Percentiles rank a stretch among this genome's conserved stretches.
Evolutionary conservation across 1,140 invertebrate species (phyloP).

Genomic region (Metaphire vulgaris): DNA sequence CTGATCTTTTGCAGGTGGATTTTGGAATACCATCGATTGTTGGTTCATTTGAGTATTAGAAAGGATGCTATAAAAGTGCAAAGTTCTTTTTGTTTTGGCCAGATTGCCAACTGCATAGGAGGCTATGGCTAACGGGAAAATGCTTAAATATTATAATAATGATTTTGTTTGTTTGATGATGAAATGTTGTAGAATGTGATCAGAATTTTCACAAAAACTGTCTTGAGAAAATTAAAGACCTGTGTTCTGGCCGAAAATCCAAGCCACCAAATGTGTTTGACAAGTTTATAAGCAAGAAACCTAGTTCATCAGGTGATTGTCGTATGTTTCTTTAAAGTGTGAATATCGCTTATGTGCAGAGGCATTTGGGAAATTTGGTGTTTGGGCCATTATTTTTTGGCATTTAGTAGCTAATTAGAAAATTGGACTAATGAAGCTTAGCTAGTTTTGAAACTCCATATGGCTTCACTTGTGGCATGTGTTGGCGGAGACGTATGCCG

Average conservation of each 20-base stretch:
- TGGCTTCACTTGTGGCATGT: not conserved
- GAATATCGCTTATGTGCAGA: not conserved
- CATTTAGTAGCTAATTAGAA: too few species aligned
- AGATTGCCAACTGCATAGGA: too few species aligned
- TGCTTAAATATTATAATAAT: too few species aligned
- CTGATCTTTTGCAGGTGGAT: too few species aligned
- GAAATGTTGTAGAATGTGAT: not conserved
- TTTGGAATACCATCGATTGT: too few species aligned
- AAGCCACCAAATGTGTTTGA: not conserved
- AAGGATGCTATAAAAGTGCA: too few species aligned
- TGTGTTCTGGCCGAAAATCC: not conserved
- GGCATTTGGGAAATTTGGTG: not conserved
- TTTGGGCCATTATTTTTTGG: too few species aligned
- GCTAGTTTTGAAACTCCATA: not conserved
- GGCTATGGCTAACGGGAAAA: too few species aligned
- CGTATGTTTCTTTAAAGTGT: not conserved
- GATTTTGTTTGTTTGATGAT: not conserved
- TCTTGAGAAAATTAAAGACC: not conserved
- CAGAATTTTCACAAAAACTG: not conserved
- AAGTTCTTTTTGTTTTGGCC: too few species aligned
- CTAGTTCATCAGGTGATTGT: not conserved
- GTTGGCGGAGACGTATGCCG: too few species aligned
- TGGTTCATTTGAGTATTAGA: too few species aligned
- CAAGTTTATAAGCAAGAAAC: not conserved
- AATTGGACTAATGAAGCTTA: too few species aligned